A percentile compares a stretch with the other conserved stretches of the same genome.
Evolutionary conservation across 1,140 invertebrate genomes (phyloP).

Genomic region (Nymphalis io): DNA sequence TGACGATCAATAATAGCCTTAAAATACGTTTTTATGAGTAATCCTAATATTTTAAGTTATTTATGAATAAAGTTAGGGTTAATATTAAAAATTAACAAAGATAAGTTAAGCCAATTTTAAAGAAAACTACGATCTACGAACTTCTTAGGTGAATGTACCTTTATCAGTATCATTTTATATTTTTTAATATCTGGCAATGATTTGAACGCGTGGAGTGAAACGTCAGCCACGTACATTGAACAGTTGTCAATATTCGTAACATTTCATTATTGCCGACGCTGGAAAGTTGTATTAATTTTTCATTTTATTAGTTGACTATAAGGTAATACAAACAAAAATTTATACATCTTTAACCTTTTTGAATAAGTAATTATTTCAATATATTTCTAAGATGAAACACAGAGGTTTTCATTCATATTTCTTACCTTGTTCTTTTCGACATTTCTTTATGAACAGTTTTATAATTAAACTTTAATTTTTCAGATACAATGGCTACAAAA

Average conservation of each 20-base stretch:
- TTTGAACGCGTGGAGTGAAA: slow-evolving; percentile 77
- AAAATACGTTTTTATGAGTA: not conserved
- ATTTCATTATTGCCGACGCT: slow-evolving; percentile 35
- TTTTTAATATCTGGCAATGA: slow-evolving; percentile 47
- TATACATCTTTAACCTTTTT: slow-evolving; percentile 6
- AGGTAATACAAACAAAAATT: slow-evolving; percentile 34
- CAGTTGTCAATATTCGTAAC: slow-evolving; percentile 55
- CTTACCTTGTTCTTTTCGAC: not conserved
- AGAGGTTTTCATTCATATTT: slow-evolving; percentile 44
- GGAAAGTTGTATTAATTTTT: slow-evolving; percentile 20
- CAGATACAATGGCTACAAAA: slow-evolving; percentile 73
- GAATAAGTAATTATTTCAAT: slow-evolving; percentile 11
- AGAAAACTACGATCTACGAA: not conserved
- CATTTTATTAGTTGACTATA: slow-evolving; percentile 37
- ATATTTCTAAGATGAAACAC: slow-evolving; percentile 16
- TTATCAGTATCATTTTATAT: slow-evolving; percentile 25
- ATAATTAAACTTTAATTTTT: slow-evolving; percentile 49
- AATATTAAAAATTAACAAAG: not conserved
- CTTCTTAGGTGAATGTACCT: slow-evolving; percentile 34
- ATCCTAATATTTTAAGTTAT: not conserved
- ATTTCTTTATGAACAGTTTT: not conserved
- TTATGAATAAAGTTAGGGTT: not conserved
- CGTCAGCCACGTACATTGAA: slow-evolving; percentile 73
- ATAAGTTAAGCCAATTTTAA: not conserved
- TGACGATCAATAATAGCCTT: not conserved